Percentiles rank a stretch among this genome's conserved stretches.
These are phyloP conservation scores for Anthrax anthrax DNA, from an alignment of 2,888 invertebrate species.

Conservation along the genomic window DNA sequence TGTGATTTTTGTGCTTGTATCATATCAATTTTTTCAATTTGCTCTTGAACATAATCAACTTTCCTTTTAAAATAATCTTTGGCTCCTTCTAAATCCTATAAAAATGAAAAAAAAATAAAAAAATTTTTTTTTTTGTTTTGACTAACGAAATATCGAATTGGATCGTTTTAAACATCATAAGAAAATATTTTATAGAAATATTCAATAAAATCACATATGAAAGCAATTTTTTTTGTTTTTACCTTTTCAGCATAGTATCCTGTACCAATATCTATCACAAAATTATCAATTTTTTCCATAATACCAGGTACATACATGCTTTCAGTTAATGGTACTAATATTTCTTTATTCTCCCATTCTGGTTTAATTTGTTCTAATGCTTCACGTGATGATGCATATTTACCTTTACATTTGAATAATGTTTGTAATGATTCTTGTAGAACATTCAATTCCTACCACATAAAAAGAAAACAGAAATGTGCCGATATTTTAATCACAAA, in stretches of 20 bases:
- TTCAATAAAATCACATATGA: too few species aligned
- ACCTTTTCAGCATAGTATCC: conserved; percentile 94
- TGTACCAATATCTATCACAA: conserved; percentile 91
- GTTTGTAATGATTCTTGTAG: conserved; percentile 84
- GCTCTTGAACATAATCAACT: conserved; percentile 78
- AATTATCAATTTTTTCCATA: conserved; percentile 68
- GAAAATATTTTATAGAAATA: too few species aligned
- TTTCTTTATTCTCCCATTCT: conserved; percentile 62
- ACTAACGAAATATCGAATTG: too few species aligned
- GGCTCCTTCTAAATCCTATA: conserved; percentile 54
- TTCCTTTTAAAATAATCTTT: conserved; percentile 88
- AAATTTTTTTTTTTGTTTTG: too few species aligned
- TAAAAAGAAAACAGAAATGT: conserved; percentile 31
- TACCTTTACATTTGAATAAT: conserved; percentile 76
- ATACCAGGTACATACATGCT: conserved; percentile 96
- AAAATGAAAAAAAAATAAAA: neutral
- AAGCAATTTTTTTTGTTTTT: too few species aligned
- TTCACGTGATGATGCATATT: conserved; percentile 79
- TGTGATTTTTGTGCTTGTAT: conserved; percentile 53
- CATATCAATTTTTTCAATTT: conserved; percentile 83
- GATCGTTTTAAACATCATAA: too few species aligned
- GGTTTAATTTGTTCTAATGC: conserved; percentile 66
- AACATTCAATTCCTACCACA: conserved; percentile 64
- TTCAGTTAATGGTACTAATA: conserved; percentile 87
- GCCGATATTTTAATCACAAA: too few species aligned